Conservation (phyloP, 2,113 vertebrate species). For the Thomomys bottae region DNA sequence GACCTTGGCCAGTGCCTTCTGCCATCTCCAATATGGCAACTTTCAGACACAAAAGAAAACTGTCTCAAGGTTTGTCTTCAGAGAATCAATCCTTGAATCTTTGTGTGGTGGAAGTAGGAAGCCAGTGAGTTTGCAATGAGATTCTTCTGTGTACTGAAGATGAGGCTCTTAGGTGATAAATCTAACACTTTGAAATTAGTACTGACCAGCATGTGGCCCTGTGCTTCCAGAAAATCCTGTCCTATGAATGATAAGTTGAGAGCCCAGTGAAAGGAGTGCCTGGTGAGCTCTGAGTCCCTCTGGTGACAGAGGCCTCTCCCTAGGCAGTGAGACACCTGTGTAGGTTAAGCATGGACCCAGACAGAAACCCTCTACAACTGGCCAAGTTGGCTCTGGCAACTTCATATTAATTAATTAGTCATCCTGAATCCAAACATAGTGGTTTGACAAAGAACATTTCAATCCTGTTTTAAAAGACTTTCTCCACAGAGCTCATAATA, state of each 20-base stretch:
- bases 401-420: slow-evolving; percentile 37
- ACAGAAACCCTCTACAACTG: not conserved
- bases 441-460: slow-evolving; percentile 36
- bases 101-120: not conserved
- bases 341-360: not conserved
- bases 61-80: not conserved
- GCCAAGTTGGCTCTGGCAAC: not conserved
- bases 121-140: not conserved
- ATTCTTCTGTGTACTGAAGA: not conserved
- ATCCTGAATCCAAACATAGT: not conserved
- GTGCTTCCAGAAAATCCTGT: not conserved
- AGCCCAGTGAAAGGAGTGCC: not conserved
- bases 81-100: not conserved
- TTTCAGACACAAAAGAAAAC: not conserved
- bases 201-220: not conserved
- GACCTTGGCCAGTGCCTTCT: not conserved
- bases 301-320: not conserved
- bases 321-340: not conserved
- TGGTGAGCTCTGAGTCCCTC: not conserved
- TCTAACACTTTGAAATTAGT: not conserved
- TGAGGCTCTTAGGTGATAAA: not conserved
- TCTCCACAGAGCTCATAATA: slow-evolving; percentile 62
- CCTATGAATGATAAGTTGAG: not conserved
- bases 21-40: not conserved
- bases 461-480: slow-evolving; percentile 58